A percentile compares a stretch with the other conserved stretches of the same genome.
Conservation (phyloP, 2,113 vertebrate genomes). For the Gopherus evgoodei region DNA sequence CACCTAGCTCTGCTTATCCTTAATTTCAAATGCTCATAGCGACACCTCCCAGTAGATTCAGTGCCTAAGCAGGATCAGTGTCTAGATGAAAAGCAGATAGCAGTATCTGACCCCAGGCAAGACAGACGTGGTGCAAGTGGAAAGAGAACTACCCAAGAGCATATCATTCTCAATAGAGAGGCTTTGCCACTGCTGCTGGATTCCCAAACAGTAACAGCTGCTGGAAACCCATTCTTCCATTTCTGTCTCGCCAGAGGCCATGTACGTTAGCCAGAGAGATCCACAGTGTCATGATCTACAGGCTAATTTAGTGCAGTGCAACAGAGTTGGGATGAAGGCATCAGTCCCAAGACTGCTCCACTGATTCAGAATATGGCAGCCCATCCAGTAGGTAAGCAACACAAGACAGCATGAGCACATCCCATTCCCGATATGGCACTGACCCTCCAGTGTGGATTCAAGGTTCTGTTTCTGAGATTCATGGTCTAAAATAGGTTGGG, state of each 20-base stretch:
- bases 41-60: fast-evolving
- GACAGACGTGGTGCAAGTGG: neutral
- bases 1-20: neutral
- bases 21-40: neutral
- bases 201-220: neutral
- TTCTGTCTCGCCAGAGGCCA: neutral
- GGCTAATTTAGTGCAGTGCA: neutral
- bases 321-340: neutral
- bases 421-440: neutral
- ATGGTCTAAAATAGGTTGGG: neutral
- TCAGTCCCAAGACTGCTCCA: neutral
- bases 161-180: neutral
- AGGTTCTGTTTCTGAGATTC: too few relatives aligned
- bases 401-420: neutral
- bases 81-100: neutral
- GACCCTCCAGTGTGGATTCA: neutral
- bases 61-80: neutral
- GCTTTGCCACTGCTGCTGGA: neutral
- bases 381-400: neutral
- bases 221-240: neutral
- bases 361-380: neutral
- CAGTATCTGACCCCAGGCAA: neutral
- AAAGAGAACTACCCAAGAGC: neutral
- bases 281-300: neutral
- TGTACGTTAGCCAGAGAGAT: neutral